A percentile compares a stretch with the other conserved stretches of the same genome.
Conservation (phyloP, 2,888 invertebrate genomes). For the Chaitophorus viminalis region DNA sequence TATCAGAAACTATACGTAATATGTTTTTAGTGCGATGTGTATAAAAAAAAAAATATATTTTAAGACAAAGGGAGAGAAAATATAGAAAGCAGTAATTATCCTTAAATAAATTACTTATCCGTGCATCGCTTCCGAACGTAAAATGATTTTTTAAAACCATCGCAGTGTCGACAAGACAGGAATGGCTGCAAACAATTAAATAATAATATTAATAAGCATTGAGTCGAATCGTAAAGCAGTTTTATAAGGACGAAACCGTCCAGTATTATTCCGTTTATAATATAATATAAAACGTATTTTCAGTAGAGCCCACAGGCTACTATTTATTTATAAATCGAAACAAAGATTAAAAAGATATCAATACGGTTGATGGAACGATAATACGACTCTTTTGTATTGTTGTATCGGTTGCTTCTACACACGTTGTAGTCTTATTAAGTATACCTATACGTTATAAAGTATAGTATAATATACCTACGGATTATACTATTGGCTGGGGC, state of each 20-base stretch:
- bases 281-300: constrained; percentile 18
- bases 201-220: constrained; percentile 16
- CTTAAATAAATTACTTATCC: constrained; percentile 14
- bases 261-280: neutral
- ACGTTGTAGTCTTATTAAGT: neutral
- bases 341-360: constrained; percentile 29
- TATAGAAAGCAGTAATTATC: constrained; percentile 11
- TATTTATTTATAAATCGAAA: constrained; percentile 28
- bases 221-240: constrained; percentile 29
- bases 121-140: neutral
- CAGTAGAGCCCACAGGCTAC: neutral
- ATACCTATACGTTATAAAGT: too few relatives aligned
- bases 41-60: too few relatives aligned
- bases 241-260: constrained; percentile 20
- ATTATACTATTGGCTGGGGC: too few relatives aligned
- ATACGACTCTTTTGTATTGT: constrained; percentile 22
- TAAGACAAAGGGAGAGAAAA: neutral
- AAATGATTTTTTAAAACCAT: constrained; percentile 2
- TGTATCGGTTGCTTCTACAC: constrained; percentile 1
- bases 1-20: too few relatives aligned
- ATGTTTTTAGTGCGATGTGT: too few relatives aligned
- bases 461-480: too few relatives aligned
- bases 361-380: neutral
- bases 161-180: neutral
- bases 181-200: constrained; percentile 23